Evolutionary conservation across 2,888 invertebrate genomes (phyloP), one percentile per base, ranked within the genome.

Genomic region (Notodonta ziczac): DNA sequence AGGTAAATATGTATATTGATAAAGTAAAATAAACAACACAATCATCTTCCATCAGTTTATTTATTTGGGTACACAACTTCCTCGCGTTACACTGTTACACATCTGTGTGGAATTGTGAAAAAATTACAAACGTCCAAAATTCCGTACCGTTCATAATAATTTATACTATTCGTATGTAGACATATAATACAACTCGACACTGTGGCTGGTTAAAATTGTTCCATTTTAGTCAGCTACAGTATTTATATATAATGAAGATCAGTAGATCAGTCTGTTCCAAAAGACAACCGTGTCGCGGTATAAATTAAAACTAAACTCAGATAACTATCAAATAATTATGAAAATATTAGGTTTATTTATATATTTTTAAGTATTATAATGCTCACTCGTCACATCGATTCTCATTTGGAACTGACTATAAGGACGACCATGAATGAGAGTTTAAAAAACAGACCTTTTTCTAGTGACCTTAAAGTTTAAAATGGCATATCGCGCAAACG

Each of bases 31-130:
- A 65, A 70, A 63, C 69, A 62, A 67, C 58, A 67, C 60, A 58
- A 58, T 74, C 69, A 74, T 81, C 78, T 80, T 84, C 81, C 82
- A 81, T 84, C 79, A 77, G 79, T 85, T 86, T 83, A 77, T 84
- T 86, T 87, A 88, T 87, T 88, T 81, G 82, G 82, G 80, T 87
- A 89, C 83, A 85, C 83, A 84, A 80, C 81, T 81, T 80, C 80
- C 78, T 84, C 82, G 80, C 82, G 74, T 73, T 78, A 85, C 80
- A 85, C 74, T 70, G 69, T 79, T 80, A 82, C 78, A 84, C 75
- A 78, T 79, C 74, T 69, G 76, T 71, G 78, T 76, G 75, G 77
- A 77, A 76, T 76, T 74, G 80, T 90, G 86, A 81, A 88, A 89
- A 74, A 89, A 89, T 84, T 87, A 89, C 86, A 88, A 89, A 87